Percentiles rank a stretch among this genome's conserved stretches.
phyloP scores from a whole-genome alignment of 1,140 invertebrate genomes.

The Papilio helenus region DNA sequence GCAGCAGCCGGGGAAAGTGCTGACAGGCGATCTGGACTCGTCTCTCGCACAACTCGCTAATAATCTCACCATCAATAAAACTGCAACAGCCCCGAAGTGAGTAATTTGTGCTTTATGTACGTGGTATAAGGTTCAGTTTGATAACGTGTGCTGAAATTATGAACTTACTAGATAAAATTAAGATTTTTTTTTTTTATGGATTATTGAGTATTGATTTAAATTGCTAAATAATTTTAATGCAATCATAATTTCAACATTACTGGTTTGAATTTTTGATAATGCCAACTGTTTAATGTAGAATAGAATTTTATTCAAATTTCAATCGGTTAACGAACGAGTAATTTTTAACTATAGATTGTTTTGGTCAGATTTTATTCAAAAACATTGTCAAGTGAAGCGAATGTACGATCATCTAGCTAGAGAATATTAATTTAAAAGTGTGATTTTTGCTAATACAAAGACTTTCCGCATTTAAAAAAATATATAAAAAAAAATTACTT shows the following conservation, averaged over 20 bases:
- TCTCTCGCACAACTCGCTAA: conserved; percentile 95
- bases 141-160: conserved; percentile 27
- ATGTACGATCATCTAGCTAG: conserved; percentile 45
- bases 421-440: conserved; percentile 26
- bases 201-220: too few species aligned
- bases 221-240: too few species aligned
- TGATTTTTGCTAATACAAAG: conserved; percentile 30
- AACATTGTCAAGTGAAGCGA: conserved; percentile 53
- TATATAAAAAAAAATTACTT: too few species aligned
- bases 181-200: too few species aligned
- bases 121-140: conserved; percentile 16
- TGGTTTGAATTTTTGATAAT: conserved; percentile 22
- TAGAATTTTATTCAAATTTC: conserved; percentile 6
- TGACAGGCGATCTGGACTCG: conserved; percentile 96
- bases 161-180: too few species aligned
- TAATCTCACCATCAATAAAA: conserved; percentile 95
- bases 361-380: conserved; percentile 36
- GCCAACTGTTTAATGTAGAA: conserved; percentile 35
- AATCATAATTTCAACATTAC: conserved; percentile 11
- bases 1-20: conserved; percentile 86
- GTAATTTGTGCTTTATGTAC: conserved; percentile 41
- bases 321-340: not conserved
- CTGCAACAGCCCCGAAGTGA: conserved; percentile 83
- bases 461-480: conserved; percentile 32
- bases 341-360: conserved; percentile 15